Evolutionary conservation across 1,140 invertebrate genomes (phyloP).

Genomic region (Geopemphigus sp.): DNA sequence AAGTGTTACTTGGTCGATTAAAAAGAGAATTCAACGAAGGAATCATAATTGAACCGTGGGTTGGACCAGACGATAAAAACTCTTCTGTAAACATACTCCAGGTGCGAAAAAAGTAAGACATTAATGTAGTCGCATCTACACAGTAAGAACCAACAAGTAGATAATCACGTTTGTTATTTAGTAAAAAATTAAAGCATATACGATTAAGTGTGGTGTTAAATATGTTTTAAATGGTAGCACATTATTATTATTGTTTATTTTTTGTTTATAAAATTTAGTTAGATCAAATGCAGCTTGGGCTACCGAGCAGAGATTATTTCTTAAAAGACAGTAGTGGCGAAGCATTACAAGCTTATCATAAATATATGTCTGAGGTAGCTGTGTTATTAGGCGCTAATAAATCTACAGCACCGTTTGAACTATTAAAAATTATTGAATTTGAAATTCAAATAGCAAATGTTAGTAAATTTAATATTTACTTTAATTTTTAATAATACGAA

Average conservation of each 20-base stretch:
- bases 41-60: constrained; percentile 74
- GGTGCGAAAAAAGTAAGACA: constrained; percentile 59
- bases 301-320: constrained; percentile 81
- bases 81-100: constrained; percentile 82
- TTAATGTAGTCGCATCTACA: constrained; percentile 46
- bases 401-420: constrained; percentile 63
- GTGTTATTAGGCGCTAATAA: constrained; percentile 70
- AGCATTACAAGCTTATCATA: constrained; percentile 71
- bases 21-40: constrained; percentile 72
- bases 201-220: neutral
- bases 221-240: neutral
- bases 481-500: neutral
- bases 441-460: constrained; percentile 78
- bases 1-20: constrained; percentile 67
- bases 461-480: constrained; percentile 53
- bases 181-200: neutral
- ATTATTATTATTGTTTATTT: neutral
- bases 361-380: constrained; percentile 76
- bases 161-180: too few species aligned
- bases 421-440: constrained; percentile 69
- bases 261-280: constrained; percentile 60
- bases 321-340: constrained; percentile 65
- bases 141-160: constrained; percentile 27
- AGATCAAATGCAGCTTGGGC: constrained; percentile 75
- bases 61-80: constrained; percentile 82